Conservation (phyloP, 2,113 vertebrate genomes). For the Amphilophus citrinellus region DNA sequence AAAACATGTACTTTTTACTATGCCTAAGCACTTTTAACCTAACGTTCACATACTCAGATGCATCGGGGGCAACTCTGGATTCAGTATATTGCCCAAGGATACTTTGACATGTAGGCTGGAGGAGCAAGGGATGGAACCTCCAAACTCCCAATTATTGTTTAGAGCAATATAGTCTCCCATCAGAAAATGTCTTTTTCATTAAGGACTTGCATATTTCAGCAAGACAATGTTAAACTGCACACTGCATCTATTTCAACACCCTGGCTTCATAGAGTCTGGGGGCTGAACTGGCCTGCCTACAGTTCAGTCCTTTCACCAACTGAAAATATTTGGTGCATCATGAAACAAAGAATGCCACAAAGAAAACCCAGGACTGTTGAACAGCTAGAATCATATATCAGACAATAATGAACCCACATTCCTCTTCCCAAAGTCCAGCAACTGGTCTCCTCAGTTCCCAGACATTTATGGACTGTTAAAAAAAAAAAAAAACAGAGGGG, state of each 20-base stretch:
- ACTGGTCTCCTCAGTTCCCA: not conserved
- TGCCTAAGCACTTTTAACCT: not conserved
- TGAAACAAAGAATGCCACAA: not conserved
- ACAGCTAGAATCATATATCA: not conserved
- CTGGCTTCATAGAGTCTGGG: not conserved
- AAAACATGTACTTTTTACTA: not conserved
- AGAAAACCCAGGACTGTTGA: not conserved
- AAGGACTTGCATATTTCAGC: too few species aligned
- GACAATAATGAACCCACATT: not conserved
- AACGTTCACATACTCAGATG: not conserved
- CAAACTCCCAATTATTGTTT: too few species aligned
- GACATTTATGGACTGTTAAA: not conserved
- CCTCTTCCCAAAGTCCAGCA: not conserved
- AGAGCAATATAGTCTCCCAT: too few species aligned
- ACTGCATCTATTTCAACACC: not conserved
- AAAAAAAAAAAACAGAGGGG: too few species aligned
- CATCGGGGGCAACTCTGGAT: too few species aligned
- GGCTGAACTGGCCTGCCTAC: not conserved
- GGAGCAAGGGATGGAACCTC: too few species aligned
- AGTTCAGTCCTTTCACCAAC: not conserved
- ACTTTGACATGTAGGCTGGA: too few species aligned
- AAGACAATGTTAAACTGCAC: too few species aligned
- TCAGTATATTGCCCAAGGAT: too few species aligned
- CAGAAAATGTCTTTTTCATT: too few species aligned
- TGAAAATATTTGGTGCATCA: not conserved